Conservation (phyloP, 2,888 invertebrate species). For the Drosophila nr. perissopoda region DNA sequence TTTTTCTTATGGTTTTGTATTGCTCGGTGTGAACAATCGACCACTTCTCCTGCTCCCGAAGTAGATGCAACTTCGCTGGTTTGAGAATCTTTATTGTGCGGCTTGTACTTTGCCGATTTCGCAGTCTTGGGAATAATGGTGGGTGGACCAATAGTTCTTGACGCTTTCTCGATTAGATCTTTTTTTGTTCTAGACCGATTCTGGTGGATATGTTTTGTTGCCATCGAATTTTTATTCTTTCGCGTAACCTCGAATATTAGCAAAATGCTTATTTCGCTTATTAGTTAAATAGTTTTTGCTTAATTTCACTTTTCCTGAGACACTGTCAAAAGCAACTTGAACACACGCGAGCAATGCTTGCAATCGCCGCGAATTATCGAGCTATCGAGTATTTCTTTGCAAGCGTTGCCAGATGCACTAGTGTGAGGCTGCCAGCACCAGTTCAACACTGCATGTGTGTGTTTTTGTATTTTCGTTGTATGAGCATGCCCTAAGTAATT, state of each 20-base stretch:
- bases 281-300: neutral
- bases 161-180: neutral
- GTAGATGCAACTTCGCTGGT: neutral
- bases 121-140: neutral
- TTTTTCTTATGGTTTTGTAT: neutral
- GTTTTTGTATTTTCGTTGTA: constrained; percentile 12
- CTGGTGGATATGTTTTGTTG: neutral
- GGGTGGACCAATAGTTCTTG: neutral
- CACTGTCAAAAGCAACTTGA: neutral
- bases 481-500: constrained; percentile 20
- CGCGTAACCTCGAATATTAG: neutral
- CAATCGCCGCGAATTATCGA: neutral
- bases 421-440: constrained; percentile 2
- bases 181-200: neutral
- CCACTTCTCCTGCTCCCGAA: neutral
- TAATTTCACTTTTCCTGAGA: neutral
- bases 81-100: neutral
- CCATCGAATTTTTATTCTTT: neutral
- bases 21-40: neutral
- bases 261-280: neutral
- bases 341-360: neutral
- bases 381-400: constrained; percentile 4
- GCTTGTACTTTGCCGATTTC: neutral
- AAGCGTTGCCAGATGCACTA: neutral
- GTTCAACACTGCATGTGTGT: neutral